phyloP scores from a whole-genome alignment of 37 sponge, comb jelly and placozoan species.

The Beroe forskalii region DNA sequence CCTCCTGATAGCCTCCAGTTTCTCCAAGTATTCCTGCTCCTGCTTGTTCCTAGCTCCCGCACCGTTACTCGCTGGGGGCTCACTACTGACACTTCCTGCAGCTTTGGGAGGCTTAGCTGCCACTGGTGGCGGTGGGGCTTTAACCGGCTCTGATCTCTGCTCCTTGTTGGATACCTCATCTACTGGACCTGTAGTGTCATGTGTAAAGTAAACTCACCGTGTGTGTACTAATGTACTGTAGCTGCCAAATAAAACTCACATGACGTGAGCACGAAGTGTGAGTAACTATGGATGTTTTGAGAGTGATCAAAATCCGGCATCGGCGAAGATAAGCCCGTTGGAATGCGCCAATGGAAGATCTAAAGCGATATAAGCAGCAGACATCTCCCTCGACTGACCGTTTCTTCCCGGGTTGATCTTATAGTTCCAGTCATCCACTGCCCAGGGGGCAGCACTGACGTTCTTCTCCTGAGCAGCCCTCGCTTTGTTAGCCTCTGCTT shows the following conservation, averaged over 20 bases:
- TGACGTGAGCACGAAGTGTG: too few relatives aligned
- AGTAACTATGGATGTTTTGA: too few relatives aligned
- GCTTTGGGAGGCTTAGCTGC: background rate
- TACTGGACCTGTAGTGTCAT: background rate
- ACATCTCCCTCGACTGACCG: too few relatives aligned
- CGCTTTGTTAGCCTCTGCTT: slow-evolving; percentile 84
- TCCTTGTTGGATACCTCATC: background rate
- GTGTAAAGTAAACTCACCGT: too few relatives aligned
- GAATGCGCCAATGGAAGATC: too few relatives aligned
- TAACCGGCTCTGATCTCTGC: background rate
- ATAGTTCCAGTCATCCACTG: slow-evolving; percentile 62
- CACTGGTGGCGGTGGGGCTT: background rate
- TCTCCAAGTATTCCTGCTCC: slow-evolving; percentile 80
- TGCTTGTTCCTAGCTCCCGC: background rate
- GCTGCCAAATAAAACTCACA: too few relatives aligned
- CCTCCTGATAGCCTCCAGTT: slow-evolving; percentile 80
- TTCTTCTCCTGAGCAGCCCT: slow-evolving; percentile 67
- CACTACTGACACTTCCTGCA: background rate
- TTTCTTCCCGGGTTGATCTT: slow-evolving; percentile 21
- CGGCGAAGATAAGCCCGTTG: too few relatives aligned
- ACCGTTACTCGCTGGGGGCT: background rate
- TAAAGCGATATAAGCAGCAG: too few relatives aligned
- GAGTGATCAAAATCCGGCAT: too few relatives aligned
- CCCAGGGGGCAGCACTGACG: slow-evolving; percentile 17
- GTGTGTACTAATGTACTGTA: too few relatives aligned